Evolutionary conservation across 2,888 invertebrate species (phyloP).

Genomic region (Rotaria socialis): DNA sequence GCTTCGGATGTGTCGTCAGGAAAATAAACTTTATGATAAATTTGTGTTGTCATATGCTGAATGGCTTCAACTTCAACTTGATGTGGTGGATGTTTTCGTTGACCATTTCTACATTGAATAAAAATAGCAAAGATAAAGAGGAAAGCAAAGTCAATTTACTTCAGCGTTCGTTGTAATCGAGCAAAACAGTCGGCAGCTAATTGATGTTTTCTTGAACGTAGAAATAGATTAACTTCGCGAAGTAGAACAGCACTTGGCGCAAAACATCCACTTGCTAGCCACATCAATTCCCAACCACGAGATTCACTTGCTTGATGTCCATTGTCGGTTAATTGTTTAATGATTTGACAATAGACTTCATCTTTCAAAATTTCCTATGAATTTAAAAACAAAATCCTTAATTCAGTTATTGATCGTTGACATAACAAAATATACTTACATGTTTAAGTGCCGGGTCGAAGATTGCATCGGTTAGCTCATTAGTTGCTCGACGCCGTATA

Average conservation of each 20-base stretch:
- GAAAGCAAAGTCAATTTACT: background rate
- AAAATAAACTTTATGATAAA: slow-evolving; percentile 98
- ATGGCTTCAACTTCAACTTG: slow-evolving; percentile 99
- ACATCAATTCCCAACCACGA: slow-evolving; percentile 97
- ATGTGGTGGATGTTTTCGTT: slow-evolving; percentile 69
- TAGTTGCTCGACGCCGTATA: slow-evolving; percentile 76
- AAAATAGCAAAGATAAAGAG: too few relatives aligned
- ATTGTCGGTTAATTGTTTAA: slow-evolving; percentile 97
- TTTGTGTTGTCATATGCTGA: slow-evolving; percentile 98
- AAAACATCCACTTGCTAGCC: slow-evolving; percentile 91
- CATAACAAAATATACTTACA: slow-evolving; percentile 61
- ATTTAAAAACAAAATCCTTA: too few relatives aligned
- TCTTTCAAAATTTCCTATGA: slow-evolving; percentile 82
- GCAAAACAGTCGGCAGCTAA: slow-evolving; percentile 92
- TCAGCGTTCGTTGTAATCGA: slow-evolving; percentile 86
- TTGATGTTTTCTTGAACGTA: slow-evolving; percentile 63
- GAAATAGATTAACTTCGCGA: slow-evolving; percentile 63
- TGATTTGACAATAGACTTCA: slow-evolving; percentile 95
- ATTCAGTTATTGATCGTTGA: too few relatives aligned
- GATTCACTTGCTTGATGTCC: slow-evolving; percentile 89
- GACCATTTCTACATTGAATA: slow-evolving; percentile 52
- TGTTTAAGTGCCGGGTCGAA: slow-evolving; percentile 87
- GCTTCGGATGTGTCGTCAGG: slow-evolving; percentile 98
- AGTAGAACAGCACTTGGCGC: slow-evolving; percentile 81
- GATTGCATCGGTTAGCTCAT: slow-evolving; percentile 94